These are phyloP conservation scores for Pseudolycoriella hygida DNA, from an alignment of 2,888 invertebrate genomes.

Conservation along the genomic window DNA sequence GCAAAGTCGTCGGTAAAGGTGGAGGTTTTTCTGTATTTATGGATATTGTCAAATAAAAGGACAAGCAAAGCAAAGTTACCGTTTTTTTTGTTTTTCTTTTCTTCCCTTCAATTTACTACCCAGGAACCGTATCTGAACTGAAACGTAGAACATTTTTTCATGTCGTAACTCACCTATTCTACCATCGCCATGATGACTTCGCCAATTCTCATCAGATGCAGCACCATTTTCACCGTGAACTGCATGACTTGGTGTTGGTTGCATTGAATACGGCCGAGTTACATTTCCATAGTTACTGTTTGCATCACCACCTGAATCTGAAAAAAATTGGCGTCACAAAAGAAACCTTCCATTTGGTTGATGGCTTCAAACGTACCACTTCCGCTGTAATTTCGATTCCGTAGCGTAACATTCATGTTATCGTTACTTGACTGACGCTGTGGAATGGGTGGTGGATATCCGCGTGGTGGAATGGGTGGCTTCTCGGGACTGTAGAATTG, in stretches of 20 bases:
- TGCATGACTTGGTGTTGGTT: slow-evolving; percentile 11
- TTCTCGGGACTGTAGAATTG: slow-evolving; percentile 24
- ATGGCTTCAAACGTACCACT: slow-evolving; percentile 16
- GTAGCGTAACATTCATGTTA: slow-evolving; percentile 20
- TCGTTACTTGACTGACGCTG: slow-evolving; percentile 26
- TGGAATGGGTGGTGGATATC: slow-evolving; percentile 38
- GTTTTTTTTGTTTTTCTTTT: neutral
- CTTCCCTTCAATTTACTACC: no score
- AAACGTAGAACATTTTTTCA: neutral
- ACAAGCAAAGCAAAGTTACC: neutral
- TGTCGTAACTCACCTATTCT: neutral
- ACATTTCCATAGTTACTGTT: slow-evolving; percentile 18
- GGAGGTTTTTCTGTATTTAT: slow-evolving; percentile 24
- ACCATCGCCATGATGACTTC: neutral
- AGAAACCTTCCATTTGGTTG: neutral
- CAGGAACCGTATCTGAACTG: no score
- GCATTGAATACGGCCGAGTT: slow-evolving; percentile 13
- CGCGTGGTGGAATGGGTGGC: slow-evolving; percentile 40
- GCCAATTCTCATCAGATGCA: neutral
- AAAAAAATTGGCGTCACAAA: neutral
- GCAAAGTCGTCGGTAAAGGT: slow-evolving; percentile 29
- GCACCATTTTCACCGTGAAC: neutral
- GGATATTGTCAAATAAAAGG: neutral
- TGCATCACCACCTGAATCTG: slow-evolving; percentile 12
- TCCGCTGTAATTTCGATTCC: slow-evolving; percentile 20